Evolutionary conservation across 1,140 invertebrate species (phyloP).

Genomic region (Drosophila asahinai): DNA sequence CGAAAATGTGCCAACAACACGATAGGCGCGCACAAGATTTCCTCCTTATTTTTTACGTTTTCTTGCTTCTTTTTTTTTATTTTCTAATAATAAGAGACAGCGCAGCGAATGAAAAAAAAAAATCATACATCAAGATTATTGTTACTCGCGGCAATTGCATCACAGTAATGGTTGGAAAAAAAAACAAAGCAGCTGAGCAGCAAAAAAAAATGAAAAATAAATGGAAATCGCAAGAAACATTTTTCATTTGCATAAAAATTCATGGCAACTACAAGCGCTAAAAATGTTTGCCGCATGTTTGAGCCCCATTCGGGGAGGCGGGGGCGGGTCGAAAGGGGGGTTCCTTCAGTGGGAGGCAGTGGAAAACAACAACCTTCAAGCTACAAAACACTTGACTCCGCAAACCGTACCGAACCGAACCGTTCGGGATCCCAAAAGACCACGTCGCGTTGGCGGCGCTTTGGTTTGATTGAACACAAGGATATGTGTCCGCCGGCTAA

Average conservation of each 20-base stretch:
- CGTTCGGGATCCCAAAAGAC: slow-evolving; percentile 20
- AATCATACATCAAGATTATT: slow-evolving; percentile 83
- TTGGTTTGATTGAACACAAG: slow-evolving; percentile 84
- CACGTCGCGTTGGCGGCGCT: slow-evolving; percentile 72
- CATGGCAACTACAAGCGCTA: slow-evolving; percentile 80
- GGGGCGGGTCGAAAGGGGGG: slow-evolving; percentile 4
- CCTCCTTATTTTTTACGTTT: slow-evolving; percentile 66
- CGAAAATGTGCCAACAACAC: slow-evolving; percentile 83
- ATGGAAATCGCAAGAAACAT: slow-evolving; percentile 82
- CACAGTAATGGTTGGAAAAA: slow-evolving; percentile 71
- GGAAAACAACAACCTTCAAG: slow-evolving; percentile 80
- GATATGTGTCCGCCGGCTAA: slow-evolving; percentile 79
- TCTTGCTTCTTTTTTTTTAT: slow-evolving; percentile 33
- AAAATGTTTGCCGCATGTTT: slow-evolving; percentile 79
- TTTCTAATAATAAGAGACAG: slow-evolving; percentile 72
- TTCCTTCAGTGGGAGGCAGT: slow-evolving; percentile 66
- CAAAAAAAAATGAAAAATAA: slow-evolving; percentile 43
- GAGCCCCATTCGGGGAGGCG: slow-evolving; percentile 4
- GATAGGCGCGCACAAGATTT: slow-evolving; percentile 76
- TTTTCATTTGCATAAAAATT: slow-evolving; percentile 84
- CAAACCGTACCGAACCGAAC: slow-evolving; percentile 25
- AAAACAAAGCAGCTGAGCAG: slow-evolving; percentile 38
- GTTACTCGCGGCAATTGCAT: slow-evolving; percentile 83
- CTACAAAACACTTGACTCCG: slow-evolving; percentile 79
- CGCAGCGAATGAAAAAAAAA: slow-evolving; percentile 45